Evolutionary conservation across 2,888 invertebrate genomes (phyloP).

Genomic region (Rhopalosiphum nymphaeae): DNA sequence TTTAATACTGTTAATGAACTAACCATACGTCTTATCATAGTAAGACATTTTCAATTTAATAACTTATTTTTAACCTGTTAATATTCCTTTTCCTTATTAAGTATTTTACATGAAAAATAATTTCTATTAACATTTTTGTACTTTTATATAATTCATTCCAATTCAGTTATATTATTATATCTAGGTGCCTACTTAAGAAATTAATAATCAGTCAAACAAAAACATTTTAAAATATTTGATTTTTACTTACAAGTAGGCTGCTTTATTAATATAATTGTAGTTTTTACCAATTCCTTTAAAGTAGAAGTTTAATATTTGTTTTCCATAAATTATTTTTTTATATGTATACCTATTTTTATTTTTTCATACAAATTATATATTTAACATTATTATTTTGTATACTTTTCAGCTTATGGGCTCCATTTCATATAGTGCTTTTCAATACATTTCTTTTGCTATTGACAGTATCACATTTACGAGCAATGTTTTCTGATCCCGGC

Average conservation of each 20-base stretch:
- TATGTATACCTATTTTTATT: neutral
- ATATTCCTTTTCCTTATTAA: neutral
- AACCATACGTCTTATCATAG: neutral
- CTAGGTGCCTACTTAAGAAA: neutral
- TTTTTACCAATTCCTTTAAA: neutral
- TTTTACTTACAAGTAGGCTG: neutral
- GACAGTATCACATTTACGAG: conserved; percentile 83
- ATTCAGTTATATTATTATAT: neutral
- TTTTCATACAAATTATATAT: neutral
- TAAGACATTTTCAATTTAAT: neutral
- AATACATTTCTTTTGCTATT: conserved; percentile 83
- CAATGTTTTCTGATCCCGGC: conserved; percentile 91
- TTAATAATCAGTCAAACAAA: neutral
- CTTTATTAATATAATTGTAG: neutral
- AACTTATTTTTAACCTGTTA: neutral
- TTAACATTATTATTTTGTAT: conserved; percentile 2
- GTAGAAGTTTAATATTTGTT: neutral
- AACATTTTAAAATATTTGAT: neutral
- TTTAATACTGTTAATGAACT: neutral
- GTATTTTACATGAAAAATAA: neutral
- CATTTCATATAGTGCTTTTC: conserved; percentile 83
- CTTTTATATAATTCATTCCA: neutral
- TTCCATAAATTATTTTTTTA: neutral
- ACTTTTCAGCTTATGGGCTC: conserved; percentile 82
- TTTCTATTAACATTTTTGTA: neutral